A percentile compares a stretch with the other conserved stretches of the same genome.
Evolutionary conservation across 2,888 invertebrate genomes (phyloP).

Genomic region (Hecatera dysodea): DNA sequence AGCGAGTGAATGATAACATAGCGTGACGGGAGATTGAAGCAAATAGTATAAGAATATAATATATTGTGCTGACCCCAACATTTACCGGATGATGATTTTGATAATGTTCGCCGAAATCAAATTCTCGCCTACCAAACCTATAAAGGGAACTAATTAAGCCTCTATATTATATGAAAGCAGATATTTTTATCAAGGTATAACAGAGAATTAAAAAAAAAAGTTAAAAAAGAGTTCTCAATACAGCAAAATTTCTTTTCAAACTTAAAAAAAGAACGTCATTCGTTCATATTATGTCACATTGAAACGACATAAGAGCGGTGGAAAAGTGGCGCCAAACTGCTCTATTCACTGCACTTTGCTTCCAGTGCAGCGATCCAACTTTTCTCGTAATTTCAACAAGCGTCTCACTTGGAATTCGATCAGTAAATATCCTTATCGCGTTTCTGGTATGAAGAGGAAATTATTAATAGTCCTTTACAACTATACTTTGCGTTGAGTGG

Average conservation of each 20-base stretch:
- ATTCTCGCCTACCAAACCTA: background rate
- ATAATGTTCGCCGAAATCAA: background rate
- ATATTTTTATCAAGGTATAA: background rate
- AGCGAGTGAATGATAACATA: too few species aligned
- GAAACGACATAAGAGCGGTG: slow-evolving; percentile 46
- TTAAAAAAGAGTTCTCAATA: slow-evolving; percentile 9
- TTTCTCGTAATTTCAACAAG: slow-evolving; percentile 60
- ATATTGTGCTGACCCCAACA: too few species aligned
- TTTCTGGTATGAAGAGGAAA: slow-evolving; percentile 66
- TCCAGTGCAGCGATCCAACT: slow-evolving; percentile 48
- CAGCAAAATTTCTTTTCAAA: slow-evolving; percentile 30
- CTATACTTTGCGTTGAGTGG: slow-evolving; percentile 73
- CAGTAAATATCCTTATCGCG: slow-evolving; percentile 72
- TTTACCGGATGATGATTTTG: background rate
- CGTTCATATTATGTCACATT: slow-evolving; percentile 56
- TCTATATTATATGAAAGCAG: background rate
- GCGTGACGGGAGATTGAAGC: too few species aligned
- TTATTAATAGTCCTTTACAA: slow-evolving; percentile 71
- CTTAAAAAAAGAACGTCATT: slow-evolving; percentile 35
- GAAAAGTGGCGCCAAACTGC: slow-evolving; percentile 55
- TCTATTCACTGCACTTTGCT: slow-evolving; percentile 43
- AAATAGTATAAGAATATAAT: too few species aligned
- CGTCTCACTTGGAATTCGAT: slow-evolving; percentile 66
- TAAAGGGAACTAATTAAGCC: background rate
- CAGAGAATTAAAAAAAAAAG: slow-evolving; percentile 9